Percentiles rank a stretch among this genome's conserved stretches.
Conservation (phyloP, 2,113 vertebrate genomes). For the Megatriorchis doriae region DNA sequence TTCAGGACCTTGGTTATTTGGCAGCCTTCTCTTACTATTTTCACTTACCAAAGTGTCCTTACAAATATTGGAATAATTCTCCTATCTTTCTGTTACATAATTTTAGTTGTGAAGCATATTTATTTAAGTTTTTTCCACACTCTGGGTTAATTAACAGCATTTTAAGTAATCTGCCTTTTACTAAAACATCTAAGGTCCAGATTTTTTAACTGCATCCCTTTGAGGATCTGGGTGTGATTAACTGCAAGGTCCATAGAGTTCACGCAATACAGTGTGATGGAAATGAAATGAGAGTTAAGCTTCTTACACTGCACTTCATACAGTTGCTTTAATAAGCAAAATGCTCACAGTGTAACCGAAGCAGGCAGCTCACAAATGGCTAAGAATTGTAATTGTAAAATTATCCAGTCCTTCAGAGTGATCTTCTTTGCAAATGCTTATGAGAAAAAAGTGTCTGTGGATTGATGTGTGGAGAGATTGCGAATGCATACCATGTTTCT, state of each 20-base stretch:
- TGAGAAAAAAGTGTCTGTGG: neutral
- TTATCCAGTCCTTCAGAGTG: neutral
- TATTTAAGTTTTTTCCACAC: neutral
- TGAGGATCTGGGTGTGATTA: neutral
- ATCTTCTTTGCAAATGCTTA: neutral
- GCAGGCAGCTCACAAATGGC: neutral
- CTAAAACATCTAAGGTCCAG: neutral
- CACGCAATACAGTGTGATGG: neutral
- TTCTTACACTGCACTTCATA: neutral
- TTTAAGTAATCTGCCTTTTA: neutral
- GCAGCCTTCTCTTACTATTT: neutral
- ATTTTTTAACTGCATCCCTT: neutral
- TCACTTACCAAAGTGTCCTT: neutral
- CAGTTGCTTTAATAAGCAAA: constrained; percentile 3
- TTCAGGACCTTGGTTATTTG: neutral
- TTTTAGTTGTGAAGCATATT: neutral
- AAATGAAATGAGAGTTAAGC: constrained; percentile 24
- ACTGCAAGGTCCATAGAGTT: neutral
- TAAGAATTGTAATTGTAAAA: neutral
- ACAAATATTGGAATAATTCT: neutral
- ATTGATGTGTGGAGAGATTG: neutral
- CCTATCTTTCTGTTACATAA: neutral
- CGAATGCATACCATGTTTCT: fast-evolving
- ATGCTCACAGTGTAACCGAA: neutral
- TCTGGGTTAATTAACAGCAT: neutral